phyloP scores from a whole-genome alignment of 2,113 vertebrate species.

The Silurus meridionalis region DNA sequence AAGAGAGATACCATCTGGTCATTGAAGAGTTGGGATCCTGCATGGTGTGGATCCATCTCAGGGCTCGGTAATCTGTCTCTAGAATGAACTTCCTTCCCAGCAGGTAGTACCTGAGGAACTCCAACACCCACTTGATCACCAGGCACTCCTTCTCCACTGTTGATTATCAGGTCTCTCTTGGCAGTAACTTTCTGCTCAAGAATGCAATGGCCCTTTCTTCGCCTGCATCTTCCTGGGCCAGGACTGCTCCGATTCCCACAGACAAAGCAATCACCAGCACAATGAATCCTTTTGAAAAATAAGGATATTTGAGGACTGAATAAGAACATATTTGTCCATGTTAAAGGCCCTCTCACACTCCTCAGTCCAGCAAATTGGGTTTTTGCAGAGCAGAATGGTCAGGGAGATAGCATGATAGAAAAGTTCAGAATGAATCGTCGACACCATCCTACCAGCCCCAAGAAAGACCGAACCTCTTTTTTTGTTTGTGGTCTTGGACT shows the following conservation, averaged over 20 bases:
- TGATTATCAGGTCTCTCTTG: constrained; percentile 3
- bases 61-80: background rate
- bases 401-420: background rate
- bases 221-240: background rate
- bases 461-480: constrained; percentile 19
- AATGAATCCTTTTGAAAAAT: too few relatives aligned
- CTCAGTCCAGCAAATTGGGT: too few relatives aligned
- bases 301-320: too few relatives aligned
- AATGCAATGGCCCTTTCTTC: background rate
- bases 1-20: background rate
- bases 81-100: background rate
- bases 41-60: background rate
- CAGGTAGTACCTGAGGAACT: background rate
- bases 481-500: background rate
- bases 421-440: constrained; percentile 12
- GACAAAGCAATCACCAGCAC: too few relatives aligned
- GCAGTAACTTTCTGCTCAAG: constrained; percentile 25
- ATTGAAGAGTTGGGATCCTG: background rate
- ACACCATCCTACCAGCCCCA: constrained; percentile 19
- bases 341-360: too few relatives aligned
- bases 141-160: constrained; percentile 21
- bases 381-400: too few relatives aligned
- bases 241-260: background rate
- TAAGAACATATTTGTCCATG: too few relatives aligned
- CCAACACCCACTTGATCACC: background rate